Evolutionary conservation across 2,888 invertebrate species (phyloP).

Genomic region (Clivina fossor): DNA sequence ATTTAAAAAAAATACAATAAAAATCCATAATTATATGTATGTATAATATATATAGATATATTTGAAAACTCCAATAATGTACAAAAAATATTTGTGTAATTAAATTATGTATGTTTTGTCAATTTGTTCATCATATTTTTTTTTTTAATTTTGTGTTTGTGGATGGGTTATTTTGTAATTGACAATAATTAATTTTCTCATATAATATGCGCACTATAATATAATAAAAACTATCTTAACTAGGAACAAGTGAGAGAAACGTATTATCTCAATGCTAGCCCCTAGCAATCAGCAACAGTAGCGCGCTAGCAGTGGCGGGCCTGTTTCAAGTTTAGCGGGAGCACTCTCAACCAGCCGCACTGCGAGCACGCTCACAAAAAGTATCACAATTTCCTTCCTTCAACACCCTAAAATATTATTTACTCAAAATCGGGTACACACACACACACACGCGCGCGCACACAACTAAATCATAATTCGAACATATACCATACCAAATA

Average conservation of each 20-base stretch:
- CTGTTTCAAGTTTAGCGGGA: constrained; percentile 3
- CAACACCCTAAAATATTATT: background rate
- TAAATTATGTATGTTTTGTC: constrained; percentile 61
- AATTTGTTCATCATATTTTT: constrained; percentile 54
- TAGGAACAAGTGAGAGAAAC: constrained; percentile 32
- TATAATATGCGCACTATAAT: constrained; percentile 34
- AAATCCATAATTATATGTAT: constrained; percentile 47
- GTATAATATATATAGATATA: constrained; percentile 64
- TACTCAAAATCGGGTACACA: background rate
- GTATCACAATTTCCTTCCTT: constrained; percentile 56
- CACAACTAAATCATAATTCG: background rate
- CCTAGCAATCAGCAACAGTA: constrained; percentile 33
- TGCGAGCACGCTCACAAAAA: constrained; percentile 14
- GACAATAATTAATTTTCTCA: constrained; percentile 54
- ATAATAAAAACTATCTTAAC: constrained; percentile 33
- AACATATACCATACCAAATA: no score
- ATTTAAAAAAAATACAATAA: constrained; percentile 38
- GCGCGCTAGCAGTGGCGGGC: constrained; percentile 17
- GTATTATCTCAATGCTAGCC: constrained; percentile 25
- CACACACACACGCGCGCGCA: background rate
- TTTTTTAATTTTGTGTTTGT: constrained; percentile 42
- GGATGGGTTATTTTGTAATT: constrained; percentile 52
- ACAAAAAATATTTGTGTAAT: constrained; percentile 73
- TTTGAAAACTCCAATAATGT: constrained; percentile 73
- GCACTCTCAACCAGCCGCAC: constrained; percentile 7